A percentile compares a stretch with the other conserved stretches of the same genome.
phyloP scores from a whole-genome alignment of 2,113 vertebrate species.

The Melanocharis versteri region DNA sequence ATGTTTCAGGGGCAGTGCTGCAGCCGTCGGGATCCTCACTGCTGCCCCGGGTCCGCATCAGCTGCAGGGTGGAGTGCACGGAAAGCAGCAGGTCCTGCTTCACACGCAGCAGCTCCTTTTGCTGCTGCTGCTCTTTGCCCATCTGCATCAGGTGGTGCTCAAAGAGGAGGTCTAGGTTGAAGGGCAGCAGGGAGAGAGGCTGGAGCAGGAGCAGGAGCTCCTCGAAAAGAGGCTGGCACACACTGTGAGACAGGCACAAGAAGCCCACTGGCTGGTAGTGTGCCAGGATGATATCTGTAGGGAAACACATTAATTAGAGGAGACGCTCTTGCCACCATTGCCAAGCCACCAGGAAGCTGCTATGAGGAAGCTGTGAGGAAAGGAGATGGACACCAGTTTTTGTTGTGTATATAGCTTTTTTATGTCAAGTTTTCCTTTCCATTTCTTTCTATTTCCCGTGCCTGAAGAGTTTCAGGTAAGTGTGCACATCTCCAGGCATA shows the following conservation, averaged over 20 bases:
- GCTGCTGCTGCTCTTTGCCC: constrained; percentile 85
- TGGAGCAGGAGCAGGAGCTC: constrained; percentile 94
- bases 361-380: not conserved
- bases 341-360: not conserved
- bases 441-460: not conserved
- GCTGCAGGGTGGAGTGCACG: constrained; percentile 88
- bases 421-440: not conserved
- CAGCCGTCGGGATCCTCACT: not conserved
- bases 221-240: constrained; percentile 86
- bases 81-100: constrained; percentile 84
- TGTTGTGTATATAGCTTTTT: too few species aligned
- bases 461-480: not conserved
- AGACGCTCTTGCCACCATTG: not conserved
- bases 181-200: constrained; percentile 92
- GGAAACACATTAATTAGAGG: not conserved
- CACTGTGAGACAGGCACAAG: constrained; percentile 83
- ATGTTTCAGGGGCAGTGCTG: not conserved
- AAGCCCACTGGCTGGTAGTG: constrained; percentile 92
- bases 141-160: constrained; percentile 88
- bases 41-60: constrained; percentile 81
- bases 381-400: not conserved
- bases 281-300: constrained; percentile 84
- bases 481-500: not conserved
- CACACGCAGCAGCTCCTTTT: constrained; percentile 88
- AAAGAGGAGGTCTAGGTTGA: constrained; percentile 91